A percentile compares a stretch with the other conserved stretches of the same genome.
These are phyloP conservation scores for Carlito syrichta DNA, from an alignment of 2,113 vertebrate genomes.

Conservation along the genomic window DNA sequence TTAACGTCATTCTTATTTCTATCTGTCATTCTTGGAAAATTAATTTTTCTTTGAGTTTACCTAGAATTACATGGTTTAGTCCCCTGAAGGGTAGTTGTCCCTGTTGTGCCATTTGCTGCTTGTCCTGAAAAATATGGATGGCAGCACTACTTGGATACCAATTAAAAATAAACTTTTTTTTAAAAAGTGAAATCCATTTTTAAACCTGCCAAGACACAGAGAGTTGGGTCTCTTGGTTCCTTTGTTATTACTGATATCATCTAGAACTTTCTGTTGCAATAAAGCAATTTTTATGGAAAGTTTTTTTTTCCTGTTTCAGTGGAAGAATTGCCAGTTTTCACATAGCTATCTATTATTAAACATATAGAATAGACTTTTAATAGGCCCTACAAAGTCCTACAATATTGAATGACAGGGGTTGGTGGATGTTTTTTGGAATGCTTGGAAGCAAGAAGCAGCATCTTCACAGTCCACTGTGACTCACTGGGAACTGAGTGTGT, in stretches of 20 bases:
- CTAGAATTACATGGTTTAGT: neutral
- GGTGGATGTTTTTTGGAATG: neutral
- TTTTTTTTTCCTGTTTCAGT: neutral
- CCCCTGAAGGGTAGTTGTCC: neutral
- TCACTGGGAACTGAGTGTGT: neutral
- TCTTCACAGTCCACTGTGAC: neutral
- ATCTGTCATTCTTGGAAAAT: neutral
- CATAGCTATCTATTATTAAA: neutral
- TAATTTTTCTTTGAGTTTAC: neutral
- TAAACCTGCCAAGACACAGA: neutral
- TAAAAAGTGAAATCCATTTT: neutral
- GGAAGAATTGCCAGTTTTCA: neutral
- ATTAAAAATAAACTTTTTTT: neutral
- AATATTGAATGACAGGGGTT: no score
- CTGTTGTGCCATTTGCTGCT: neutral
- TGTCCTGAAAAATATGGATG: neutral
- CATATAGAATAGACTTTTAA: neutral
- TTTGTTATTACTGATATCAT: neutral
- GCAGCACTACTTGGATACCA: neutral
- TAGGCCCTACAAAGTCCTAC: no score
- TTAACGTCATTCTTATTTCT: neutral
- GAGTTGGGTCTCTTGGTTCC: neutral
- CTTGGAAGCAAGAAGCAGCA: neutral
- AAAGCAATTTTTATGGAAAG: neutral
- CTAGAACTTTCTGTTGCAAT: neutral